Evolutionary conservation across 2,888 invertebrate genomes (phyloP).

Genomic region (Diabrotica balteata): DNA sequence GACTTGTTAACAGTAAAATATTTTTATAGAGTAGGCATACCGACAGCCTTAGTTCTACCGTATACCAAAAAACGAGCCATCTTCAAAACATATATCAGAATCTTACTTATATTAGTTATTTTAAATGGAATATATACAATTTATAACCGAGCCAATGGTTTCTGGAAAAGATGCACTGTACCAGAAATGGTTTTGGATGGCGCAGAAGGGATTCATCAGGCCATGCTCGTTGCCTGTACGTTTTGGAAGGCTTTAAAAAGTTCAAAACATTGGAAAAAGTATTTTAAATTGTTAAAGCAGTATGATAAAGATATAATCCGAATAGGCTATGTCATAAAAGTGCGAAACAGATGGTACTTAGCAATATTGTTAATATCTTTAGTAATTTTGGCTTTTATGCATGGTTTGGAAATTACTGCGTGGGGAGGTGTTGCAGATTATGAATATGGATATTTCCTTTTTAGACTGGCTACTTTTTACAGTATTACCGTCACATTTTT

Average conservation of each 20-base stretch:
- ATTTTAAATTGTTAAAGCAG: neutral
- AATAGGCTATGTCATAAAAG: neutral
- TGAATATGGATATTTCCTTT: conserved; percentile 15
- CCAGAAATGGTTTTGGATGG: conserved; percentile 12
- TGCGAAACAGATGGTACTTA: neutral
- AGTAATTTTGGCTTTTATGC: neutral
- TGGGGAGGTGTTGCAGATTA: neutral
- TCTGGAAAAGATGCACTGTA: conserved; percentile 5
- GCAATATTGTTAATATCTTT: neutral
- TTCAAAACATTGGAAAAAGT: neutral
- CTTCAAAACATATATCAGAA: neutral
- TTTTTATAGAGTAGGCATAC: conserved; percentile 4
- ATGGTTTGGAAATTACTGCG: neutral
- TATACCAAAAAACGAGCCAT: neutral
- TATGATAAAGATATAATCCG: neutral
- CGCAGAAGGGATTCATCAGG: conserved; percentile 3
- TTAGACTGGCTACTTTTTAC: conserved; percentile 14
- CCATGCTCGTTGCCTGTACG: neutral
- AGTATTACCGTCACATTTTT: conserved; percentile 2
- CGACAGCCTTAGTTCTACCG: neutral
- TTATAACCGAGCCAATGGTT: conserved; percentile 13
- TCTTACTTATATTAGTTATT: neutral
- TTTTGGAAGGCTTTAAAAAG: conserved; percentile 2
- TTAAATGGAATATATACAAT: conserved; percentile 1
- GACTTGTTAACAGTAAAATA: conserved; percentile 3